Conservation (phyloP, 2,888 invertebrate genomes). For the Helobdella robusta region DNA sequence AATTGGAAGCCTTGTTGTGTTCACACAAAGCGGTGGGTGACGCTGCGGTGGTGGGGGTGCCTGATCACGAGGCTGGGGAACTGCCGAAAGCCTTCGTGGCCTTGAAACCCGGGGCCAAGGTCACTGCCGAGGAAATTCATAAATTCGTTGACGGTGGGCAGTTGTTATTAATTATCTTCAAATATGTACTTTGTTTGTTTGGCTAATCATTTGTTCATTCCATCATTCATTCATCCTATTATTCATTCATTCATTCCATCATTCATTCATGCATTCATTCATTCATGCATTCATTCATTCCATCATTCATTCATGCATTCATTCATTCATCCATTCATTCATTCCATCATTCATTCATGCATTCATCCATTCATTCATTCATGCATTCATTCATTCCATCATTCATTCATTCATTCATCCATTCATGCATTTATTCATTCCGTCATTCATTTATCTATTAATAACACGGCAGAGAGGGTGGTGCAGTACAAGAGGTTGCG, state of each 20-base stretch:
- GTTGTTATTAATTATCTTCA: background rate
- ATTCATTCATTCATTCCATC: too few relatives aligned
- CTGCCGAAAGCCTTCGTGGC: conserved; percentile 28
- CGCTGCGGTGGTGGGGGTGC: conserved; percentile 27
- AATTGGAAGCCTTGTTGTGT: conserved; percentile 26
- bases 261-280: background rate
- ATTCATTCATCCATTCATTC: too few relatives aligned
- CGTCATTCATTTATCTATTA: too few relatives aligned
- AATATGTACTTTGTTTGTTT: too few relatives aligned
- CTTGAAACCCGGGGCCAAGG: conserved; percentile 18
- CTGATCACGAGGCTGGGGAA: conserved; percentile 25
- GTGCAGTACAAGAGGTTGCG: conserved; percentile 25
- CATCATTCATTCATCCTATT: too few relatives aligned
- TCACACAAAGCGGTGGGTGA: conserved; percentile 24
- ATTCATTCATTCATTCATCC: too few relatives aligned
- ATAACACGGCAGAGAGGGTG: conserved; percentile 25
- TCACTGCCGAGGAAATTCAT: conserved; percentile 20
- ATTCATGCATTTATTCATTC: too few relatives aligned
- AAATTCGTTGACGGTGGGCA: conserved; percentile 14
- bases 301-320: too few relatives aligned
- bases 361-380: too few relatives aligned
- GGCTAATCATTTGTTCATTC: too few relatives aligned
- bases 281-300: background rate
- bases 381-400: too few relatives aligned
- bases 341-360: too few relatives aligned